Conservation (phyloP, 1,140 invertebrate species). For the Delia radicum region DNA sequence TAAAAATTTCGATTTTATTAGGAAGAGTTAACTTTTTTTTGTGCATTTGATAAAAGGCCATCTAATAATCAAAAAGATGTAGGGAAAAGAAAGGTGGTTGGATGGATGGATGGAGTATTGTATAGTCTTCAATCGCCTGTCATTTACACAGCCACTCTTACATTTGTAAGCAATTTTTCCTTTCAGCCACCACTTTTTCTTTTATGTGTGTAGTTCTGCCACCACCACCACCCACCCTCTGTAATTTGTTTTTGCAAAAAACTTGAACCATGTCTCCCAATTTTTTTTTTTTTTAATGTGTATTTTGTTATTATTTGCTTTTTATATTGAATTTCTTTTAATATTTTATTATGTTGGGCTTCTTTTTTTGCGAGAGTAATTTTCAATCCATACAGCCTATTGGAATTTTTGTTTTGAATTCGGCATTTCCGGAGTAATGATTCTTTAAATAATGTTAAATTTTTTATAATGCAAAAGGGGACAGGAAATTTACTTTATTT, state of each 20-base stretch:
- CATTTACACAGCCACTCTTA: background rate
- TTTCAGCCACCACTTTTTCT: slow-evolving; percentile 9
- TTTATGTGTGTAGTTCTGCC: background rate
- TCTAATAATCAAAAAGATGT: background rate
- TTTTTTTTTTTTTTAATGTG: no score
- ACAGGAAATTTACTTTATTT: no score
- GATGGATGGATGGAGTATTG: background rate
- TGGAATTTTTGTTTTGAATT: slow-evolving; percentile 8
- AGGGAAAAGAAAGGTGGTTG: background rate
- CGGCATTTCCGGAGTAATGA: slow-evolving; percentile 1
- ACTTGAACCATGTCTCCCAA: background rate
- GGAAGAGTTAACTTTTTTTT: background rate
- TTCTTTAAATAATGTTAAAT: background rate
- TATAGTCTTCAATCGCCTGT: background rate
- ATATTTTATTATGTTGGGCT: background rate
- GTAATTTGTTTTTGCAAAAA: background rate
- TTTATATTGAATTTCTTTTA: background rate
- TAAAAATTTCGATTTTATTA: background rate
- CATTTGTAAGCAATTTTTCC: background rate
- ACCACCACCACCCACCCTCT: background rate
- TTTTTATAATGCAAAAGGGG: no score
- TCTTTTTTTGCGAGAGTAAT: background rate
- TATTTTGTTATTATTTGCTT: no score
- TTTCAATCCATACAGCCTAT: background rate
- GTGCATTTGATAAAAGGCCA: background rate